A percentile compares a stretch with the other conserved stretches of the same genome.
Evolutionary conservation across 2,888 invertebrate species (phyloP).

Genomic region (Plagiodera versicolora): DNA sequence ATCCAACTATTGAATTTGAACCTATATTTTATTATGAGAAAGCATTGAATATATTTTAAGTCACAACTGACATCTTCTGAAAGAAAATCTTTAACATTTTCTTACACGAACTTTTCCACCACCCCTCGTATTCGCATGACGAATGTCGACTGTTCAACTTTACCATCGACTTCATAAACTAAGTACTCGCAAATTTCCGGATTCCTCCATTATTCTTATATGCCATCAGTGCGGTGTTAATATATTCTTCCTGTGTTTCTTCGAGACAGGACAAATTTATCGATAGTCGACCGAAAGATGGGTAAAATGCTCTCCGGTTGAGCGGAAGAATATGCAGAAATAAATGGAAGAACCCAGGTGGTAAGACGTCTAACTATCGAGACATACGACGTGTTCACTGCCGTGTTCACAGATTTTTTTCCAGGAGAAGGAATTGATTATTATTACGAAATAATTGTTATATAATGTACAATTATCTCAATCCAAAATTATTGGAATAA

Average conservation of each 20-base stretch:
- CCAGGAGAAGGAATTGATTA: background rate
- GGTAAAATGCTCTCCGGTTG: constrained; percentile 22
- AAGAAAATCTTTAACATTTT: too few relatives aligned
- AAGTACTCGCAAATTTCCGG: constrained; percentile 34
- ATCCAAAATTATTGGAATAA: too few relatives aligned
- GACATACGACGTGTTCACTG: constrained; percentile 26
- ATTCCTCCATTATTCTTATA: constrained; percentile 34
- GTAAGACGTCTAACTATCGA: constrained; percentile 34
- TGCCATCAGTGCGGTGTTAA: constrained; percentile 36
- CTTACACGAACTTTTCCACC: background rate
- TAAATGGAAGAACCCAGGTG: constrained; percentile 44
- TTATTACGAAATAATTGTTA: too few relatives aligned
- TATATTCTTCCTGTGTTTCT: constrained; percentile 42
- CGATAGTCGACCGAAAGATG: constrained; percentile 31
- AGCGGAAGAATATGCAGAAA: constrained; percentile 40
- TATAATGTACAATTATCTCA: too few relatives aligned
- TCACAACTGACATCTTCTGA: too few relatives aligned
- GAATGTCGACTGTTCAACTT: constrained; percentile 15
- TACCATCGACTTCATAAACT: constrained; percentile 25
- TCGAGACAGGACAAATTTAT: constrained; percentile 43
- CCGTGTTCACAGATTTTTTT: constrained; percentile 16
- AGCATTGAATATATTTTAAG: too few relatives aligned
- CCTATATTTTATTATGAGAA: too few relatives aligned
- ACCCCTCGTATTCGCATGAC: constrained; percentile 7
- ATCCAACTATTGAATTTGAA: too few relatives aligned